phyloP scores from a whole-genome alignment of 2,888 invertebrate genomes.

The Euclidia mi region DNA sequence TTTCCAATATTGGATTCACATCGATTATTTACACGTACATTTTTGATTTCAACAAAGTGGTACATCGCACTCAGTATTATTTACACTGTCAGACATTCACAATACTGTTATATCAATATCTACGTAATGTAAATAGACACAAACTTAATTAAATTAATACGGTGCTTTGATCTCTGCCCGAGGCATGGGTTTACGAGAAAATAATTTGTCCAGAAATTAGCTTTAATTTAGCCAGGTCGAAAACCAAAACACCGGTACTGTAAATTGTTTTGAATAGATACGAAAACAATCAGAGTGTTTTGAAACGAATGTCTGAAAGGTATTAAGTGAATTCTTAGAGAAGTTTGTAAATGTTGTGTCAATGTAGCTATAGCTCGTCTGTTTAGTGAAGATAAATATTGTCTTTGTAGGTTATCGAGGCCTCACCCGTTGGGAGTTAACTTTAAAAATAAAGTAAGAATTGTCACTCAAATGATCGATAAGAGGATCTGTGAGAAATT shows the following conservation, averaged over 20 bases:
- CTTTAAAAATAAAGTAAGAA: too few species aligned
- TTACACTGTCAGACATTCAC: slow-evolving; percentile 21
- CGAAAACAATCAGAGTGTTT: slow-evolving; percentile 44
- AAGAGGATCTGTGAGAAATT: too few species aligned
- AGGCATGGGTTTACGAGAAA: slow-evolving; percentile 55
- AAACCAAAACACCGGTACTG: slow-evolving; percentile 35
- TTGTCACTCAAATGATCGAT: too few species aligned
- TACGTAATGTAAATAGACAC: slow-evolving; percentile 43
- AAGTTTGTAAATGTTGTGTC: slow-evolving; percentile 5
- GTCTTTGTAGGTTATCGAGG: background rate
- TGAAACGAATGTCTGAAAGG: slow-evolving; percentile 20
- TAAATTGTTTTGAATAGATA: slow-evolving; percentile 47
- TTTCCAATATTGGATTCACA: slow-evolving; percentile 20
- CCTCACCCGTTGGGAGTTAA: too few species aligned
- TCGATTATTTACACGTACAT: slow-evolving; percentile 14
- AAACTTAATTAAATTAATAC: slow-evolving; percentile 66
- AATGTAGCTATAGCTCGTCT: slow-evolving; percentile 7
- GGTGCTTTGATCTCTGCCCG: slow-evolving; percentile 59
- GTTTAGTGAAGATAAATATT: slow-evolving; percentile 12
- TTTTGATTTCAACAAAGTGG: slow-evolving; percentile 21
- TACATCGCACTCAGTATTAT: slow-evolving; percentile 18
- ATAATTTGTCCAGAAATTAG: slow-evolving; percentile 53
- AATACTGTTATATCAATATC: slow-evolving; percentile 35
- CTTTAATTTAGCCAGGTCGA: slow-evolving; percentile 50
- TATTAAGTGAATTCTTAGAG: slow-evolving; percentile 21